A percentile compares a stretch with the other conserved stretches of the same genome.
These are phyloP conservation scores for Melanargia galathea DNA, from an alignment of 2,888 invertebrate species.

Conservation along the genomic window DNA sequence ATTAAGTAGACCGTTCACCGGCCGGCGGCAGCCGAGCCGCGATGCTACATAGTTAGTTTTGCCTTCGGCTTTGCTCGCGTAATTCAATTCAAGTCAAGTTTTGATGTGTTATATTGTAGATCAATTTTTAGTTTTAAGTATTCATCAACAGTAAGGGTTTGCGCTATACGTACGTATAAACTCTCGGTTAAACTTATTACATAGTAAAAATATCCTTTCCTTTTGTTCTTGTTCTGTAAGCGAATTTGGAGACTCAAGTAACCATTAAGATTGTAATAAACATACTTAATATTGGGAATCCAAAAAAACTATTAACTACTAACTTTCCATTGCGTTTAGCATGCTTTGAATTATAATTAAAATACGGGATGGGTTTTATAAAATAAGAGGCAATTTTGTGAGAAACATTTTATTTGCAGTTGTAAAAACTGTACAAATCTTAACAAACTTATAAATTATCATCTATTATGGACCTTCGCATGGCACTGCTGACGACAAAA, in stretches of 20 bases:
- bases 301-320: background rate
- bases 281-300: no score
- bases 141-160: no score
- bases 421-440: constrained; percentile 84
- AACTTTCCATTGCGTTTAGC: background rate
- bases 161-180: no score
- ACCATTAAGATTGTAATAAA: no score
- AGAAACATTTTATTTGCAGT: constrained; percentile 81
- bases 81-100: no score
- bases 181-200: no score
- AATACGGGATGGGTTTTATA: background rate
- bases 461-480: constrained; percentile 80
- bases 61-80: no score
- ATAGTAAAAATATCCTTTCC: no score
- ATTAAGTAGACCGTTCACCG: background rate
- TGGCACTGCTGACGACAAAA: constrained; percentile 69
- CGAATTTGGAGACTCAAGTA: no score
- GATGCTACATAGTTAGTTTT: background rate
- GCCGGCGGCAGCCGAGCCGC: background rate
- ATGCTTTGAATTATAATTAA: background rate
- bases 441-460: constrained; percentile 81
- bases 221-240: no score
- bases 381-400: constrained; percentile 61
- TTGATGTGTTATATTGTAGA: no score
- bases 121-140: no score